Conservation (phyloP, 1,140 invertebrate species). For the Apis laboriosa region DNA sequence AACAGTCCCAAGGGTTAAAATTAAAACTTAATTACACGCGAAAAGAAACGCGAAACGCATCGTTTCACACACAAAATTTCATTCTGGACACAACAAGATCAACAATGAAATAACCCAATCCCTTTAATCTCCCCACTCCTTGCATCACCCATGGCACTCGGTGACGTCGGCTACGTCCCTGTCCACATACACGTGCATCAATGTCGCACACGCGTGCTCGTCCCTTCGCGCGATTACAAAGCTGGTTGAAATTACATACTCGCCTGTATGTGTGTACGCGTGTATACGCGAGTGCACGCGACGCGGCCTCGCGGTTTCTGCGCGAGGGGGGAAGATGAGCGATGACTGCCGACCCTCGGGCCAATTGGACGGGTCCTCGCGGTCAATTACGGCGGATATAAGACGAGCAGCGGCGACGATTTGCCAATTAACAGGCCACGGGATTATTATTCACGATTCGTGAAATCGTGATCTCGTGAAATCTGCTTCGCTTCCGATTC, state of each 20-base stretch:
- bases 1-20: too few species aligned
- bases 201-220: slow-evolving; percentile 24
- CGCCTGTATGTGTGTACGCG: slow-evolving; percentile 23
- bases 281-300: slow-evolving; percentile 25
- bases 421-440: slow-evolving; percentile 36
- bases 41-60: too few species aligned
- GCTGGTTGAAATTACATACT: slow-evolving; percentile 62
- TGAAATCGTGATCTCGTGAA: too few species aligned
- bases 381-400: slow-evolving; percentile 43
- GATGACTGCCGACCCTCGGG: slow-evolving; percentile 31
- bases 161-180: slow-evolving; percentile 22
- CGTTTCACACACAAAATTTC: too few species aligned
- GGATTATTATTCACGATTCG: slow-evolving; percentile 29
- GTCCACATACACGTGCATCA: slow-evolving; percentile 43
- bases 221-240: slow-evolving; percentile 52
- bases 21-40: background rate
- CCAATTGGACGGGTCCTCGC: slow-evolving; percentile 51
- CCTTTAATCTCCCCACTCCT: too few species aligned
- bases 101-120: too few species aligned
- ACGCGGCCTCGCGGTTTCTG: slow-evolving; percentile 49
- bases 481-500: background rate
- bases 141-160: background rate
- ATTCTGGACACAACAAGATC: too few species aligned
- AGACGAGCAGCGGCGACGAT: slow-evolving; percentile 36
- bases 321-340: background rate